Conservation (phyloP, 2,888 invertebrate genomes). For the Folsomia manolachei region DNA sequence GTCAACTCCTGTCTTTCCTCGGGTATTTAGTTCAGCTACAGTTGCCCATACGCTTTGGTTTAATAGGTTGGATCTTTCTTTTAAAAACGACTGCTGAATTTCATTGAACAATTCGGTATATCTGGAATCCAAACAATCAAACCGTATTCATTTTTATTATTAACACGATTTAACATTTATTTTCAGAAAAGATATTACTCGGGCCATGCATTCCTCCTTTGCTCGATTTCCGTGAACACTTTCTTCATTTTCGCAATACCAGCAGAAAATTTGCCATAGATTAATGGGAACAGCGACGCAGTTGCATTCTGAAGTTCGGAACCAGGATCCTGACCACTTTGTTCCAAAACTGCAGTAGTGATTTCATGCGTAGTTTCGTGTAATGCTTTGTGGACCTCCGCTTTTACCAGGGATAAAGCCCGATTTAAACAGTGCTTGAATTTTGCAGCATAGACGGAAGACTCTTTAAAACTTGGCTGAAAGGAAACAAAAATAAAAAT, state of each 20-base stretch:
- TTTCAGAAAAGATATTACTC: constrained; percentile 65
- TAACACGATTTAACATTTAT: too few species aligned
- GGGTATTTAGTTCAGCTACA: constrained; percentile 64
- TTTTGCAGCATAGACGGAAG: constrained; percentile 73
- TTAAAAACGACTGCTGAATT: constrained; percentile 78
- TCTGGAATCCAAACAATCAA: constrained; percentile 54
- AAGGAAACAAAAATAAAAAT: constrained; percentile 50
- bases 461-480: constrained; percentile 80
- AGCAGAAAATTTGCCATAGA: constrained; percentile 93
- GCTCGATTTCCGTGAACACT: constrained; percentile 78
- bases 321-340: constrained; percentile 52
- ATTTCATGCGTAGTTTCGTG: constrained; percentile 76
- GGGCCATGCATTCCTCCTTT: constrained; percentile 66
- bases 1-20: constrained; percentile 64
- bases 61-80: constrained; percentile 68
- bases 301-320: constrained; percentile 62
- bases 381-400: constrained; percentile 73
- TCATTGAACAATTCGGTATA: constrained; percentile 72
- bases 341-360: constrained; percentile 55
- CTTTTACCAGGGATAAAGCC: constrained; percentile 74
- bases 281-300: constrained; percentile 62
- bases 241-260: constrained; percentile 80
- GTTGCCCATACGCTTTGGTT: constrained; percentile 69
- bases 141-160: neutral
- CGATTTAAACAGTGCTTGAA: constrained; percentile 80